Percentiles rank a stretch among this genome's conserved stretches.
Evolutionary conservation across 2,113 vertebrate genomes (phyloP).

Genomic region (Solea solea): DNA sequence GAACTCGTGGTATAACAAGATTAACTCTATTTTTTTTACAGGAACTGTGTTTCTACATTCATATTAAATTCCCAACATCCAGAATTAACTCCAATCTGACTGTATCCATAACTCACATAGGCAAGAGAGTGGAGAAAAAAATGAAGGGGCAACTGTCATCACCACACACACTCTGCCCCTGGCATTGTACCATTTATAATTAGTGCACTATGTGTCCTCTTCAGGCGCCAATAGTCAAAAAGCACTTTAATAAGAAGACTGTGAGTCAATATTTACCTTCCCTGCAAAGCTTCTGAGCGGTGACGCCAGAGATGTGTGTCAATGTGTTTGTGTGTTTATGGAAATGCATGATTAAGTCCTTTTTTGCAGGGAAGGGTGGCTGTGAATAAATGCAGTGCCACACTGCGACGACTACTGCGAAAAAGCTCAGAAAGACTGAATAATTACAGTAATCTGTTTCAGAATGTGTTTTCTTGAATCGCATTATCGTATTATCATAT

Average conservation of each 20-base stretch:
- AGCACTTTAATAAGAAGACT: conserved; percentile 53
- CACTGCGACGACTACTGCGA: conserved; percentile 37
- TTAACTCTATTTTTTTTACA: conserved; percentile 69
- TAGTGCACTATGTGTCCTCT: conserved; percentile 36
- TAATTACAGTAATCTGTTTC: conserved; percentile 42
- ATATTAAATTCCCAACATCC: conserved; percentile 44
- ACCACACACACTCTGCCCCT: conserved; percentile 9
- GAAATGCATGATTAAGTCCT: conserved; percentile 61
- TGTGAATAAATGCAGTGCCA: conserved; percentile 47
- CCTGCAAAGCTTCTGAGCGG: conserved; percentile 29
- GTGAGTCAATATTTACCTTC: conserved; percentile 71
- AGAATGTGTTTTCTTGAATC: conserved; percentile 33
- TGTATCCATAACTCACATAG: not conserved
- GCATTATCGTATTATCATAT: conserved; percentile 5
- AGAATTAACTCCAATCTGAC: conserved; percentile 55
- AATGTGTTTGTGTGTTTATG: conserved; percentile 70
- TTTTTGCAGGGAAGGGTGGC: conserved; percentile 40
- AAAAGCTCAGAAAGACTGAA: conserved; percentile 41
- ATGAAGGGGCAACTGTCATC: conserved; percentile 42
- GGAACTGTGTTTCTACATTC: conserved; percentile 46
- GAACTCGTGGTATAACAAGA: conserved; percentile 64
- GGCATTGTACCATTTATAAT: conserved; percentile 26
- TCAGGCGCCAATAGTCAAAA: conserved; percentile 40
- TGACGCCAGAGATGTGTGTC: conserved; percentile 55
- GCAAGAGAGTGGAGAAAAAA: not conserved